Percentiles rank a stretch among this genome's conserved stretches.
These are phyloP conservation scores for Mirza zaza DNA, from an alignment of 2,113 vertebrate genomes.

Conservation along the genomic window DNA sequence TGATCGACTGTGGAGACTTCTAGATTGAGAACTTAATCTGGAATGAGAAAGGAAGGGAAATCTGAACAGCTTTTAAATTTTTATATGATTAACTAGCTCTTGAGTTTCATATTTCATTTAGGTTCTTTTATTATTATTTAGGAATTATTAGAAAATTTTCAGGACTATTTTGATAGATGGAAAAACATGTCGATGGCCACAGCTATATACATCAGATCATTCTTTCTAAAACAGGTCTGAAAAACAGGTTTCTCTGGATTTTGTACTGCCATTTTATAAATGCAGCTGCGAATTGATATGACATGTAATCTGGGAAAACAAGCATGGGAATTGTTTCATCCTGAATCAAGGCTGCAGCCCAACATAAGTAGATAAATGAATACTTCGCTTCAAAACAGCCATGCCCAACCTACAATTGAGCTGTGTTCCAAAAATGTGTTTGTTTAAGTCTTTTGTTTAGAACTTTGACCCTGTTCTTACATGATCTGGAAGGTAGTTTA, in stretches of 20 bases:
- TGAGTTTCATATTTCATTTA: background rate
- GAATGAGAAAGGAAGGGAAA: background rate
- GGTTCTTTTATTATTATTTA: background rate
- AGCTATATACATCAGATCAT: background rate
- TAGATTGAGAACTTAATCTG: background rate
- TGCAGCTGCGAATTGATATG: background rate
- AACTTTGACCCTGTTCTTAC: background rate
- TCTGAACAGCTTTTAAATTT: background rate
- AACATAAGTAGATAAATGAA: fast-evolving
- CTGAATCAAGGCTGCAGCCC: background rate
- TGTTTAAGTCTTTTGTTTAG: background rate
- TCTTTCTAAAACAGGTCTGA: background rate
- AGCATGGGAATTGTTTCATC: background rate
- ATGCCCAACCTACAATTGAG: background rate
- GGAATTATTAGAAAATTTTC: background rate
- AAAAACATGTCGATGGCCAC: background rate
- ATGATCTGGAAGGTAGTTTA: background rate
- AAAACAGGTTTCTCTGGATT: slow-evolving; percentile 30
- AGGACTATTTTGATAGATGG: background rate
- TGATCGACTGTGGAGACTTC: background rate
- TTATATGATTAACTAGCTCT: background rate
- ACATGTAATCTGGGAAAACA: background rate
- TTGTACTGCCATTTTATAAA: background rate
- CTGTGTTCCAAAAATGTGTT: background rate
- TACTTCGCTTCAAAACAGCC: background rate